Conservation (phyloP, 1,140 invertebrate species). For the Scaptomyza graminum region DNA sequence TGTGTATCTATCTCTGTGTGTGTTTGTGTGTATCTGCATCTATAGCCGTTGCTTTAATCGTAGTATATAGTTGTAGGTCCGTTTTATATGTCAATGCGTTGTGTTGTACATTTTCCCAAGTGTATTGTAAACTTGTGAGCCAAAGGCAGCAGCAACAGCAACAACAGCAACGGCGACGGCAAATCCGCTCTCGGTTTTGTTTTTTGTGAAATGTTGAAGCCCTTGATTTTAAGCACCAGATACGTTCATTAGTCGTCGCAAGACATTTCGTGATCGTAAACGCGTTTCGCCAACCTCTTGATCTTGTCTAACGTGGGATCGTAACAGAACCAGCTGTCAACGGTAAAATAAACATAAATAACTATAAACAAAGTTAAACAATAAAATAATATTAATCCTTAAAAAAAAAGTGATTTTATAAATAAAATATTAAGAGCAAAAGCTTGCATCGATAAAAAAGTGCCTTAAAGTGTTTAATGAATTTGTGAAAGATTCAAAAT, state of each 20-base stretch:
- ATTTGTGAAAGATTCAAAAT: not conserved
- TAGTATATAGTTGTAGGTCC: slow-evolving; percentile 59
- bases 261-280: slow-evolving; percentile 59
- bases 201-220: slow-evolving; percentile 70
- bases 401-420: slow-evolving; percentile 8
- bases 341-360: slow-evolving; percentile 21
- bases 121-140: slow-evolving; percentile 52
- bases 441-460: not conserved
- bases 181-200: slow-evolving; percentile 35
- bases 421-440: slow-evolving; percentile 5
- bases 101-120: slow-evolving; percentile 77
- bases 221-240: slow-evolving; percentile 73
- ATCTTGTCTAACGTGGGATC: slow-evolving; percentile 19
- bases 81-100: slow-evolving; percentile 63
- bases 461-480: not conserved
- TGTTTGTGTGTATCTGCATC: slow-evolving; percentile 11
- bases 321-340: slow-evolving; percentile 11
- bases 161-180: slow-evolving; percentile 4
- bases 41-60: slow-evolving; percentile 8
- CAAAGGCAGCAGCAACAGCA: slow-evolving; percentile 28
- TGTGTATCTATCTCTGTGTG: not conserved
- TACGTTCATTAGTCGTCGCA: slow-evolving; percentile 69
- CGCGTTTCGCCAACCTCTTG: slow-evolving; percentile 48
- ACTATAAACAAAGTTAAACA: not conserved
- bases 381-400: slow-evolving; percentile 25